Evolutionary conservation across 2,797 vertebrate species (phyloP).

Genomic region (Microchirus variegatus): DNA sequence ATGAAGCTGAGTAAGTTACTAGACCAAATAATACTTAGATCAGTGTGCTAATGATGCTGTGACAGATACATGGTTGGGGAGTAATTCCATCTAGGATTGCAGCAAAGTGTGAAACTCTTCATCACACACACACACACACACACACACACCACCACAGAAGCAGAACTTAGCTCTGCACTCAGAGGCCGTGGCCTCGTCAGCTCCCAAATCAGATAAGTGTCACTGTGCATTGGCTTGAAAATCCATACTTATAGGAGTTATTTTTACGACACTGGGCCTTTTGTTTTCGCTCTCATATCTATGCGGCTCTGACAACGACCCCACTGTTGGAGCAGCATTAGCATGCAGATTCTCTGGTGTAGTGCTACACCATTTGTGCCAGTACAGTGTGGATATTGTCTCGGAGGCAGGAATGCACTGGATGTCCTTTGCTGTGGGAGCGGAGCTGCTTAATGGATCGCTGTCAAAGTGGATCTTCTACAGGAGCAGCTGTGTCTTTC

Average conservation of each 20-base stretch:
- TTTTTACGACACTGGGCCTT: slow-evolving; percentile 83
- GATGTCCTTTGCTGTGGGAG: slow-evolving; percentile 73
- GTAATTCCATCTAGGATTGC: slow-evolving; percentile 1
- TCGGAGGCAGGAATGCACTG: slow-evolving; percentile 69
- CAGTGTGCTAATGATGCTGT: neutral
- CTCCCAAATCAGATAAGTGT: slow-evolving; percentile 75
- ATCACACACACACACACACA: neutral
- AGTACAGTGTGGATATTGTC: slow-evolving; percentile 86
- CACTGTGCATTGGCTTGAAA: slow-evolving; percentile 70
- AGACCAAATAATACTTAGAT: slow-evolving; percentile 4
- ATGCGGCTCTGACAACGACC: slow-evolving; percentile 87
- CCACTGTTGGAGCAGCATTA: slow-evolving; percentile 86
- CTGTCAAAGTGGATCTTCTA: slow-evolving; percentile 58
- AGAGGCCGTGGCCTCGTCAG: slow-evolving; percentile 17
- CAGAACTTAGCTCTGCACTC: slow-evolving; percentile 13
- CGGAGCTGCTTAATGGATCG: slow-evolving; percentile 51
- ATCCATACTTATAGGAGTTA: slow-evolving; percentile 85
- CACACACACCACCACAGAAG: too few species aligned
- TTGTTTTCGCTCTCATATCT: slow-evolving; percentile 86
- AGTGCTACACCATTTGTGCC: slow-evolving; percentile 85
- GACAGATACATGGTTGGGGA: neutral
- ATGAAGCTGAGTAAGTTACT: neutral
- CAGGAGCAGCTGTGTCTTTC: slow-evolving; percentile 28
- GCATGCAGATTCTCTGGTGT: slow-evolving; percentile 90
- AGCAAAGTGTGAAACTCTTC: neutral